Evolutionary conservation across 2,888 invertebrate species (phyloP).

Genomic region (Shargacucullia verbasci): DNA sequence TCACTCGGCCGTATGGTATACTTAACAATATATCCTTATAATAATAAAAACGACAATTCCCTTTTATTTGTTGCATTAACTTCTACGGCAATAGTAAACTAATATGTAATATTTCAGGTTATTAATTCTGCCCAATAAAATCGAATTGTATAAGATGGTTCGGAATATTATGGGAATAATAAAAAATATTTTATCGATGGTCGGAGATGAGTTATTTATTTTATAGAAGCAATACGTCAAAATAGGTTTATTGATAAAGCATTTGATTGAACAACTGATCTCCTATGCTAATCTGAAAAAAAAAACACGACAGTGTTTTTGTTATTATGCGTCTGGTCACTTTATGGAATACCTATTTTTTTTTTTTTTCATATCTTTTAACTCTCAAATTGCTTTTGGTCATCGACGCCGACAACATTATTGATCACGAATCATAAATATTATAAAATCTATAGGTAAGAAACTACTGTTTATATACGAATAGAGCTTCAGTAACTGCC

Average conservation of each 20-base stretch:
- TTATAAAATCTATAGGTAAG: too few relatives aligned
- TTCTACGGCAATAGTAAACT: conserved; percentile 71
- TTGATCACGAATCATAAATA: too few relatives aligned
- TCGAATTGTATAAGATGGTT: conserved; percentile 64
- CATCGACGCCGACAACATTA: too few relatives aligned
- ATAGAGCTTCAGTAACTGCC: too few relatives aligned
- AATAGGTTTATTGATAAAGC: not conserved
- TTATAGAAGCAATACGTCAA: conserved; percentile 8
- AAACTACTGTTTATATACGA: too few relatives aligned
- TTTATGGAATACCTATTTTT: too few relatives aligned
- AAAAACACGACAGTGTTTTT: too few relatives aligned
- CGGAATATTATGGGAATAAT: conserved; percentile 43
- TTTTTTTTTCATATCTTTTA: too few relatives aligned
- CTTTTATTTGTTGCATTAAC: conserved; percentile 83
- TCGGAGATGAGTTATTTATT: conserved; percentile 30
- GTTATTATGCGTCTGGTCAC: too few relatives aligned
- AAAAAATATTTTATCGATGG: conserved; percentile 48
- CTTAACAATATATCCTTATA: conserved; percentile 76
- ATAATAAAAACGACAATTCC: conserved; percentile 83
- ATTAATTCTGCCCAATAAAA: conserved; percentile 86
- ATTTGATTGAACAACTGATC: too few relatives aligned
- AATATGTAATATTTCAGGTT: conserved; percentile 77
- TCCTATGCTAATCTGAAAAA: too few relatives aligned
- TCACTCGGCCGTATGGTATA: conserved; percentile 77
- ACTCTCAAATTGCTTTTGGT: too few relatives aligned